phyloP scores from a whole-genome alignment of 2,113 vertebrate genomes.

The Brachirus orientalis region DNA sequence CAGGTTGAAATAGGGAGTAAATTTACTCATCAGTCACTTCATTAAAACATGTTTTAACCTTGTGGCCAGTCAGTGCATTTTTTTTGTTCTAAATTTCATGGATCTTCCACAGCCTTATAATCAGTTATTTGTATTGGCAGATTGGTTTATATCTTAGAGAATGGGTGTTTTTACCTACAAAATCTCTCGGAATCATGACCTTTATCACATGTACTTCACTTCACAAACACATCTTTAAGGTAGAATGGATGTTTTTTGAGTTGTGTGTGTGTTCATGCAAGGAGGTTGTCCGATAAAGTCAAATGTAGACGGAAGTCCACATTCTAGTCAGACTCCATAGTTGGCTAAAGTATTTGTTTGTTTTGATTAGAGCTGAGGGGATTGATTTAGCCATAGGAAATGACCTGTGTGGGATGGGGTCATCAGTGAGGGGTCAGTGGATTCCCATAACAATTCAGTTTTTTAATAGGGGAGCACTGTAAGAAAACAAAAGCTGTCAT shows the following conservation, averaged over 20 bases:
- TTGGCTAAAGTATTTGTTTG: slow-evolving; percentile 42
- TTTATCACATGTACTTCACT: not conserved
- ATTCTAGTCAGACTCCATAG: slow-evolving; percentile 18
- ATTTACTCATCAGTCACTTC: not conserved
- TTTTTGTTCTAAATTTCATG: too few relatives aligned
- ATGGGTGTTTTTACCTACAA: not conserved
- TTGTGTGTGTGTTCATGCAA: slow-evolving; percentile 31
- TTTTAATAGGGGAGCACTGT: slow-evolving; percentile 49
- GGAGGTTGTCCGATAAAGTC: slow-evolving; percentile 21
- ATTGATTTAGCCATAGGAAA: slow-evolving; percentile 65
- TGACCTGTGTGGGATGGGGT: slow-evolving; percentile 53
- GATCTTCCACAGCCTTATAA: too few relatives aligned
- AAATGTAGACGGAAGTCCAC: slow-evolving; percentile 15
- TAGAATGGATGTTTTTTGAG: slow-evolving; percentile 9
- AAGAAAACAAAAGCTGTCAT: not conserved
- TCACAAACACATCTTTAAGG: not conserved
- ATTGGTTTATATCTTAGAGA: too few relatives aligned
- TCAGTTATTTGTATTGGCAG: too few relatives aligned
- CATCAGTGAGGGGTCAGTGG: slow-evolving; percentile 57
- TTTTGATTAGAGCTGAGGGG: slow-evolving; percentile 55
- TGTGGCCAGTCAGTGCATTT: too few relatives aligned
- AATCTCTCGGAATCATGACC: slow-evolving; percentile 1
- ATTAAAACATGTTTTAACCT: too few relatives aligned
- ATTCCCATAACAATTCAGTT: slow-evolving; percentile 66
- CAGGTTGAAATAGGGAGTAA: not conserved